A percentile compares a stretch with the other conserved stretches of the same genome.
Evolutionary conservation across 2,113 vertebrate species (phyloP).

Genomic region (Planiliza haematocheilus): DNA sequence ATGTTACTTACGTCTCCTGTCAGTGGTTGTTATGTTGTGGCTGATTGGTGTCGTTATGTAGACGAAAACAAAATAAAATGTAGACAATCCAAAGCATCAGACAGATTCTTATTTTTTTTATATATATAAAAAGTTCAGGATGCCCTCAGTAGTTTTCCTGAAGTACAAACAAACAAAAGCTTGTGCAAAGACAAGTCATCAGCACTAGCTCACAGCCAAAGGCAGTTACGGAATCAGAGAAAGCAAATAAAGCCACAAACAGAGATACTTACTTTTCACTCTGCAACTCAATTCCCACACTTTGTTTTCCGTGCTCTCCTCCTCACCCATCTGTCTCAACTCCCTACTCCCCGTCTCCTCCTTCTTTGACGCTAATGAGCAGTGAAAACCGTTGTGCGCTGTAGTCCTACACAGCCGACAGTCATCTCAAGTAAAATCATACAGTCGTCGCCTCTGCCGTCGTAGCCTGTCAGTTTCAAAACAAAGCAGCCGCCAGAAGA

Average conservation of each 20-base stretch:
- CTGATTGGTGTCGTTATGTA: too few relatives aligned
- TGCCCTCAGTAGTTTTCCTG: too few relatives aligned
- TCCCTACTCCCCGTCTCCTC: constrained; percentile 15
- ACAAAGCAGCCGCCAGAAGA: too few relatives aligned
- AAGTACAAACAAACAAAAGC: not conserved
- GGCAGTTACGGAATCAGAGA: not conserved
- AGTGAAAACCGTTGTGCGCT: constrained; percentile 56
- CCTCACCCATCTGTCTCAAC: constrained; percentile 7
- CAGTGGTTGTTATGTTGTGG: too few relatives aligned
- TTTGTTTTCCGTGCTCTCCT: constrained; percentile 9
- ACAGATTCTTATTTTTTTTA: too few relatives aligned
- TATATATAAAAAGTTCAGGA: too few relatives aligned
- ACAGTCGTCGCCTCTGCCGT: constrained; percentile 8
- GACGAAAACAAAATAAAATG: too few relatives aligned
- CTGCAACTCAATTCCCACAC: not conserved
- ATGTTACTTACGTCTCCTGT: too few relatives aligned
- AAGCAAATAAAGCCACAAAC: not conserved
- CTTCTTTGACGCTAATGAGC: constrained; percentile 65
- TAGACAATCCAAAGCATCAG: too few relatives aligned
- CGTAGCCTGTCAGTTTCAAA: constrained; percentile 44
- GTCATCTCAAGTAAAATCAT: constrained; percentile 63
- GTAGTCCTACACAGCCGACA: constrained; percentile 47
- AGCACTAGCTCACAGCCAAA: not conserved
- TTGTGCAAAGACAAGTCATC: not conserved
- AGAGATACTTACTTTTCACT: not conserved